A percentile compares a stretch with the other conserved stretches of the same genome.
Evolutionary conservation across 2,113 vertebrate genomes (phyloP).

Genomic region (Rhizomys pruinosus): DNA sequence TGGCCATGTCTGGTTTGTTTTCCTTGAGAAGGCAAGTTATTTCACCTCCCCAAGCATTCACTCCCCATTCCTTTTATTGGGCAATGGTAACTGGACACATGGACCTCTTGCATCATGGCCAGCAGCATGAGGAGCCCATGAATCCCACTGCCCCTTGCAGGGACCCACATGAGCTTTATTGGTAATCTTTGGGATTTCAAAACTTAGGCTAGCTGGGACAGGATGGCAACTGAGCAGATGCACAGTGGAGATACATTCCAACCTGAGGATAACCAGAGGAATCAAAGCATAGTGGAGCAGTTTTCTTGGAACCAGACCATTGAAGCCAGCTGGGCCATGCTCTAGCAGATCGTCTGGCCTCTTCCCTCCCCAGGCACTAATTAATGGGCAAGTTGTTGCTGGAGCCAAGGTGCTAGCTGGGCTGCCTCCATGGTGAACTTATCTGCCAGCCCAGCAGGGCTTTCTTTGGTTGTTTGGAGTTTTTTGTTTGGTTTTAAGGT

Average conservation of each 20-base stretch:
- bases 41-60: neutral
- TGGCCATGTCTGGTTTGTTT: neutral
- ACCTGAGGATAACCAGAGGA: constrained; percentile 5
- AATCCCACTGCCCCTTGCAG: neutral
- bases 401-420: neutral
- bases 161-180: neutral
- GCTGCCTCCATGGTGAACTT: neutral
- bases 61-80: neutral
- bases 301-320: neutral
- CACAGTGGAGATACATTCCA: neutral
- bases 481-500: neutral
- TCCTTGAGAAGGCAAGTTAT: neutral
- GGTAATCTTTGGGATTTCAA: neutral
- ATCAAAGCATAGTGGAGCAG: neutral
- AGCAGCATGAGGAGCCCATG: neutral
- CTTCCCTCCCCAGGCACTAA: neutral
- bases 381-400: neutral
- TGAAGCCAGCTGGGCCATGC: neutral
- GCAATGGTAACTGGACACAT: fast-evolving
- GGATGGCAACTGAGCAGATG: neutral
- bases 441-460: neutral
- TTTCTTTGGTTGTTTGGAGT: neutral
- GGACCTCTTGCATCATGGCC: neutral
- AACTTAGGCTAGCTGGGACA: neutral
- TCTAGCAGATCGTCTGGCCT: neutral